These are phyloP conservation scores for Pseudocheirus occidentalis DNA, from an alignment of 2,797 vertebrate species.

Conservation along the genomic window DNA sequence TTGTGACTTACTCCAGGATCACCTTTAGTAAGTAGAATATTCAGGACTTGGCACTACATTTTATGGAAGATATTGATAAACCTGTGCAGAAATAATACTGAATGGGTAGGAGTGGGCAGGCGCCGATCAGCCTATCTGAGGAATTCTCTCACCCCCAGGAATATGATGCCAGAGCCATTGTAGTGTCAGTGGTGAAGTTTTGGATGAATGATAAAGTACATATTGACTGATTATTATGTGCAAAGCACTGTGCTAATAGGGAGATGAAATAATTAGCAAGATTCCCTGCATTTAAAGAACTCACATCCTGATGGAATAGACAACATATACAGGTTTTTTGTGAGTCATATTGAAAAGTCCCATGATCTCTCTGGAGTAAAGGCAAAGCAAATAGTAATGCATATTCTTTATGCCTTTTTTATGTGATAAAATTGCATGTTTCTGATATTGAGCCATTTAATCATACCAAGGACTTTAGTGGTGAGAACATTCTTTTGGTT, in stretches of 20 bases:
- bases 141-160: background rate
- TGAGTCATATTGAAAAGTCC: background rate
- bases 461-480: background rate
- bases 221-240: background rate
- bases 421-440: background rate
- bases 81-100: background rate
- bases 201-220: background rate
- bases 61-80: background rate
- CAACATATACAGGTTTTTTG: background rate
- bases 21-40: background rate
- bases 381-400: background rate
- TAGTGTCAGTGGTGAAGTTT: background rate
- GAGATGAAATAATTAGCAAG: background rate
- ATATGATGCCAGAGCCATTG: background rate
- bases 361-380: background rate
- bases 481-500: background rate
- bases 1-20: background rate
- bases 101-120: background rate
- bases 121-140: background rate
- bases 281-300: background rate
- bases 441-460: background rate
- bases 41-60: background rate
- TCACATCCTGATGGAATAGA: background rate
- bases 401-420: background rate
- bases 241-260: background rate